These are phyloP conservation scores for Leucophenga maculata DNA, from an alignment of 2,888 invertebrate genomes.

Conservation along the genomic window DNA sequence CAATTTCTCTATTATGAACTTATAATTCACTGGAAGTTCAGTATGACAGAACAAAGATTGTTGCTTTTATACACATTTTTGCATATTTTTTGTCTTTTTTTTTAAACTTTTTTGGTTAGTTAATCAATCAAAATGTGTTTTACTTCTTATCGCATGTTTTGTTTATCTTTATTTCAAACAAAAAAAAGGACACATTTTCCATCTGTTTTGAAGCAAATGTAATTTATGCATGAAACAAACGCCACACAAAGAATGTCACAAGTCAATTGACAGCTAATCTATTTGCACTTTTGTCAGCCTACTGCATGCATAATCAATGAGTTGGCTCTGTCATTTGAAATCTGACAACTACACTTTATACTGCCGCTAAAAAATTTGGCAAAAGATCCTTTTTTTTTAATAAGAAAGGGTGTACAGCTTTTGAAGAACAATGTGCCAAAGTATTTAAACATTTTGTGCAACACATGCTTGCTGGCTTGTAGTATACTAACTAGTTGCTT, in stretches of 20 bases:
- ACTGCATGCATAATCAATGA: too few relatives aligned
- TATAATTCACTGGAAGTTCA: too few relatives aligned
- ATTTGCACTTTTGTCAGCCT: slow-evolving; percentile 52
- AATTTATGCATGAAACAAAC: background rate
- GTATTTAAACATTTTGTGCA: slow-evolving; percentile 7
- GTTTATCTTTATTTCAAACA: slow-evolving; percentile 23
- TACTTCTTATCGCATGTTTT: background rate
- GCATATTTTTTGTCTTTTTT: too few relatives aligned
- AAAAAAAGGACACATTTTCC: slow-evolving; percentile 3
- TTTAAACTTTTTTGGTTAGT: too few relatives aligned
- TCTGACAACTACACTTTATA: too few relatives aligned
- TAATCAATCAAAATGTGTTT: background rate
- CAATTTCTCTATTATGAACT: too few relatives aligned
- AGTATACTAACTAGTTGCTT: background rate
- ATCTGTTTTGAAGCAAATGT: background rate
- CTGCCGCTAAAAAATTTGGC: too few relatives aligned
- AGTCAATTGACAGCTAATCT: slow-evolving; percentile 65
- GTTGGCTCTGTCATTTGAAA: too few relatives aligned
- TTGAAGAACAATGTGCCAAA: slow-evolving; percentile 10
- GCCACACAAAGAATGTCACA: slow-evolving; percentile 16
- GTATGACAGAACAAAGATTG: too few relatives aligned
- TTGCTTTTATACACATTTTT: too few relatives aligned
- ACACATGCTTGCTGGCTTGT: slow-evolving; percentile 22
- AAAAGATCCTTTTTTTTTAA: background rate
- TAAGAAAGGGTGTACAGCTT: background rate